Evolutionary conservation across 1,140 invertebrate genomes (phyloP).

Genomic region (Geopemphigus sp.): DNA sequence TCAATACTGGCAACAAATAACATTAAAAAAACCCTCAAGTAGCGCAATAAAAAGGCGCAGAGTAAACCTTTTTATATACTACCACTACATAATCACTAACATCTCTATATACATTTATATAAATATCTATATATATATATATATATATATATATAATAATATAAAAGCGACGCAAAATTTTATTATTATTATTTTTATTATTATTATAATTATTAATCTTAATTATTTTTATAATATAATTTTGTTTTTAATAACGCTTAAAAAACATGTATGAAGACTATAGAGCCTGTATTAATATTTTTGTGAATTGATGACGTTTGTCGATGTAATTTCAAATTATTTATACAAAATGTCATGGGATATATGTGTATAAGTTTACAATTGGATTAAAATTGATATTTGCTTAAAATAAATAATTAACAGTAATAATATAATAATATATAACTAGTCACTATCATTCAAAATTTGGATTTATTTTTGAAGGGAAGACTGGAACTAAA

Average conservation of each 20-base stretch:
- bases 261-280: conserved; percentile 20
- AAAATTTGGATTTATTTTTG: conserved; percentile 1
- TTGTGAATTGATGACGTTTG: not conserved
- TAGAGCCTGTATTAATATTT: conserved; percentile 13
- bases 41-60: conserved; percentile 45
- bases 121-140: not conserved
- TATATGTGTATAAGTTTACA: not conserved
- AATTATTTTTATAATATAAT: too few species aligned
- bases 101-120: conserved; percentile 39
- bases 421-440: conserved; percentile 5
- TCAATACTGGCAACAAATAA: conserved; percentile 49
- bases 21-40: conserved; percentile 47
- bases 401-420: conserved; percentile 17
- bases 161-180: conserved; percentile 28
- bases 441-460: conserved; percentile 21
- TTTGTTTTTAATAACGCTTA: not conserved
- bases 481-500: conserved; percentile 46
- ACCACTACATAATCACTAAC: conserved; percentile 43
- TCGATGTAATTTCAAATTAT: not conserved
- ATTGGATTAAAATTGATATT: not conserved
- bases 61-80: conserved; percentile 37
- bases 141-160: conserved; percentile 4
- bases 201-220: not conserved
- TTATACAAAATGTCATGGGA: not conserved
- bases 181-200: not conserved